phyloP scores from a whole-genome alignment of 2,113 vertebrate species.

The Erinaceus europaeus region DNA sequence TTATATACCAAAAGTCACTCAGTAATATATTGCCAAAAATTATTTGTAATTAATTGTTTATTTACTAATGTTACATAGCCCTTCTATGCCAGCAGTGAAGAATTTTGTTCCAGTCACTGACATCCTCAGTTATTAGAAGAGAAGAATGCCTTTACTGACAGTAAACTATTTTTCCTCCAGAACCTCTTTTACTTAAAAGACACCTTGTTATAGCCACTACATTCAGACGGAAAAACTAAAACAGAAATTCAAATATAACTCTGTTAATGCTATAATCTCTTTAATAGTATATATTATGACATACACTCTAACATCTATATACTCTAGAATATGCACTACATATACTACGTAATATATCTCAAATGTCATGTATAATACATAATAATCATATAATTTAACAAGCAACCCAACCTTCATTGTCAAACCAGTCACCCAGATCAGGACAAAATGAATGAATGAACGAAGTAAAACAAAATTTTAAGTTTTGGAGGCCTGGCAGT shows the following conservation, averaged over 20 bases:
- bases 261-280: neutral
- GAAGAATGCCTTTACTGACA: neutral
- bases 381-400: neutral
- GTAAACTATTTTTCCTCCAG: too few species aligned
- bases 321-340: too few species aligned
- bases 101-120: too few species aligned
- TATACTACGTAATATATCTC: too few species aligned
- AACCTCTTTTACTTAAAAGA: neutral
- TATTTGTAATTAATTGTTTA: slow-evolving; percentile 8
- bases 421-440: slow-evolving; percentile 13
- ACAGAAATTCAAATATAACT: neutral
- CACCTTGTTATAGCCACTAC: neutral
- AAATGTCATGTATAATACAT: too few species aligned
- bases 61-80: neutral
- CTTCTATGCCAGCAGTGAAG: too few species aligned
- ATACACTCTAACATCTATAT: too few species aligned
- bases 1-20: neutral
- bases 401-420: neutral
- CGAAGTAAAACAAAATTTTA: too few species aligned
- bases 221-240: neutral
- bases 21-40: slow-evolving; percentile 7
- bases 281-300: neutral
- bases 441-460: too few species aligned
- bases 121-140: neutral
- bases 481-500: too few species aligned